Evolutionary conservation across 2,888 invertebrate genomes (phyloP), one percentile per base, ranked within the genome.

Genomic region (Stenurella melanura): DNA sequence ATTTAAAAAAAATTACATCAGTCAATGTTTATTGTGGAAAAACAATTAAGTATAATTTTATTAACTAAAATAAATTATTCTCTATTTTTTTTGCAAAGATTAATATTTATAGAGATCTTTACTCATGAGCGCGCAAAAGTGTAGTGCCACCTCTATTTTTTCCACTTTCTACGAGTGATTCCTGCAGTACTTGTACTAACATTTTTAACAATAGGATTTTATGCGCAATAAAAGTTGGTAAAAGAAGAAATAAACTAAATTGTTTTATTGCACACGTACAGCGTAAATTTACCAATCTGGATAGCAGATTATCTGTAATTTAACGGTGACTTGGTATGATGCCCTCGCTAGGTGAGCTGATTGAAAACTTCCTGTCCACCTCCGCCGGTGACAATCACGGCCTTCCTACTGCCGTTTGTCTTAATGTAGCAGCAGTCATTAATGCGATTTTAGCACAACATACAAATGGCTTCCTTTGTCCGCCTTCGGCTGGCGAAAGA

Each of bases 371-470:
- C 87, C 72, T 82, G 86, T 86, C 82, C 81, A 78, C 80, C 80
- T 78, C 86, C 87, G 84, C 84, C 85, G 84, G 85, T 85, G 83
- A 81, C 86, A 87, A 87, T 87, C 87, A 86, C 85, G 81, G 83
- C 84, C 86, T 83, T 86, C 86, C 86, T 85, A 85, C 83, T 85
- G 81, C 84, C 85, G 86, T 87, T 86, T 85, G 84, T 87, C 86
- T 87, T 85, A 86, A 86, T 87, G 73, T 72, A 58, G 21, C 72
- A n/a, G 17, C 77, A 63, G 78, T 75, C 74, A 80, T 78, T 80
- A 80, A 80, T 79, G 67, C 78, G 78, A 78, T 80, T 79, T 78
- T 70, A 68, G 73, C 68, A 64, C 60, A 34, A 67, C 66, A 71
- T 50, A 71, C 64, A 77, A 73, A 73, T 38, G 58, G 58, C 60